Percentiles rank a stretch among this genome's conserved stretches.
These are phyloP conservation scores for Sinotaia quadrata DNA, from an alignment of 2,888 invertebrate species.

Conservation along the genomic window DNA sequence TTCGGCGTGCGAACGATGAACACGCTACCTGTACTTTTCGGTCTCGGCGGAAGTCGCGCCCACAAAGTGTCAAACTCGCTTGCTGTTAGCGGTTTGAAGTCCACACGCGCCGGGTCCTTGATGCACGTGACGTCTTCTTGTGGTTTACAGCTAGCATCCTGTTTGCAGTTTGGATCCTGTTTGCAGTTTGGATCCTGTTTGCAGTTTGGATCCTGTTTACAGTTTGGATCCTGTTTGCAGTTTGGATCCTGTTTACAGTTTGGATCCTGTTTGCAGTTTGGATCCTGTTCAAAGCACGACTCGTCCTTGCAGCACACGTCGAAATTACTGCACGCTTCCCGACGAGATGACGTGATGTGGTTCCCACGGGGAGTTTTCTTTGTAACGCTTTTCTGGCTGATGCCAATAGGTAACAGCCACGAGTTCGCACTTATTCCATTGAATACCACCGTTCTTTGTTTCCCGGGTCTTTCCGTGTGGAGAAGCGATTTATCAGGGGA, in stretches of 20 bases:
- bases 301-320: too few relatives aligned
- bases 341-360: neutral
- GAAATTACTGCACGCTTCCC: too few relatives aligned
- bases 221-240: neutral
- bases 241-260: too few relatives aligned
- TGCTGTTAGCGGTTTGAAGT: neutral
- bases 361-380: neutral
- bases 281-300: too few relatives aligned
- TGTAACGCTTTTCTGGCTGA: constrained; percentile 13
- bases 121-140: too few relatives aligned
- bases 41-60: constrained; percentile 22
- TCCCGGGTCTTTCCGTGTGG: neutral
- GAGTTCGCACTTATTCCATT: constrained; percentile 37
- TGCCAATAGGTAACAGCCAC: constrained; percentile 34
- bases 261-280: too few relatives aligned
- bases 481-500: neutral
- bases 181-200: neutral
- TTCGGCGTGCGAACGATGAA: constrained; percentile 27
- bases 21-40: constrained; percentile 28
- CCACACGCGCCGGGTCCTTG: neutral
- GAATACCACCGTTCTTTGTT: constrained; percentile 27
- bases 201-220: neutral
- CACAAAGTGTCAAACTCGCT: constrained; percentile 20
- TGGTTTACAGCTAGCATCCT: neutral
- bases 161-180: neutral